Evolutionary conservation across 2,888 invertebrate genomes (phyloP), one percentile per base, ranked within the genome.

Genomic region (Caprella mutica): DNA sequence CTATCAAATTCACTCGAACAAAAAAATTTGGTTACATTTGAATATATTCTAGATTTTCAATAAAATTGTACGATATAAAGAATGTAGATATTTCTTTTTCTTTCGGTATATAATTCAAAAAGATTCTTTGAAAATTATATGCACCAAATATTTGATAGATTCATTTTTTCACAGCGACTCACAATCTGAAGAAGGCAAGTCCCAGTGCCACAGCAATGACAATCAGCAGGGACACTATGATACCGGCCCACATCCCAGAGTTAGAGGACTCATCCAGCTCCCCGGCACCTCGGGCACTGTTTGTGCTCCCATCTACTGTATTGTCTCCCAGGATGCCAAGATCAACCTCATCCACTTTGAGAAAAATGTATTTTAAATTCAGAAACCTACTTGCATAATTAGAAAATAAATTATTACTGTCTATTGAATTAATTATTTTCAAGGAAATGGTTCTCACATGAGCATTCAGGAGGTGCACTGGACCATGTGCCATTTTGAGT

Each of bases 401-500:
- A n/a, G n/a, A n/a, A n/a, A n/a, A n/a, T n/a, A n/a, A n/a, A n/a
- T n/a, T n/a, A n/a, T n/a, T n/a, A n/a, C n/a, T n/a, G n/a, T n/a
- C n/a, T n/a, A n/a, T n/a, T n/a, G n/a, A n/a, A 33, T 33, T 12
- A 8, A 33, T 33, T n/a, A 38, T 17, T 38, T 3, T 17, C 19
- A 38, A 38, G 17, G n/a, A 38, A 38, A 35, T 35, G 19, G 19
- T 12, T 71, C 80, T 80, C 73, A 86, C 86, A 72, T 76, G 88
- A 86, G 72, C 91, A 91, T n/a, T 83, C 79, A 0, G 90, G 89
- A 50, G 85, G 82, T 69, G 85, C 83, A 39, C 85, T 82, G 0
- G 85, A 86, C 90, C 90, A 91, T 70, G 85, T 86, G 12, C 87
- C 90, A 65, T 89, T 88, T 58, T 82, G 78, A 33, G 84, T 85